Evolutionary conservation across 2,113 vertebrate genomes (phyloP), one percentile per base, ranked within the genome.

Genomic region (Mus spicilegus): DNA sequence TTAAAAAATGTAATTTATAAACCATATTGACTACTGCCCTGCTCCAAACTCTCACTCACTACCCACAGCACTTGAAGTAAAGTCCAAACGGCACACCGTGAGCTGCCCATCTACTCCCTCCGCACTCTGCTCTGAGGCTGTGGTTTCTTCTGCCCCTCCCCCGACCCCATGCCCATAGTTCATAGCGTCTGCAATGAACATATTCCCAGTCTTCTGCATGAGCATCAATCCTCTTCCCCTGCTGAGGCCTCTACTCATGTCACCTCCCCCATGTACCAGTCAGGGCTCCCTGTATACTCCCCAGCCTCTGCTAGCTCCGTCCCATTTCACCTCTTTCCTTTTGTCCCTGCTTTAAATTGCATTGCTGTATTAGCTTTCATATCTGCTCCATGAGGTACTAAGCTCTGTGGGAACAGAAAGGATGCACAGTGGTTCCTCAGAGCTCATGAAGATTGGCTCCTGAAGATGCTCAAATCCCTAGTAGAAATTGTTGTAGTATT

Each of bases 261-360:
- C 12, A 58, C n/a, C 70, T 9, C 2, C 17, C 13, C 0, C 0
- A 1, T 26, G 51, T 12, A 2, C 1, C 20, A 16, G 14, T 28
- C 0, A 65, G 39, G 1, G 58, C 20, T 6, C 7, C 49, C 75
- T 49, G n/a, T 0, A 9, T 2, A 17, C 28, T 19, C 63, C 30
- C 56, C 5, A 1, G n/a, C 17, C 30, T 42, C 2, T 3, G 3
- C 13, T 4, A 20, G 24, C 54, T 72, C 46, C 30, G 67, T 90
- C 77, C 72, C 30, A 8, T 54, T 39, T 42, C 30, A 10, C n/a
- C 61, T 26, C 28, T 65, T 42, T 10, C 1, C 14, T 39, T 63
- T 12, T 12, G 14, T 14, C 49, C 49, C 39, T 75, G 75, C 63
- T 56, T 58, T 36, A 33, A 28, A 10, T 5, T 54, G 20, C 1